Evolutionary conservation across 2,113 vertebrate genomes (phyloP), one percentile per base, ranked within the genome.

Genomic region (Pimephales promelas): DNA sequence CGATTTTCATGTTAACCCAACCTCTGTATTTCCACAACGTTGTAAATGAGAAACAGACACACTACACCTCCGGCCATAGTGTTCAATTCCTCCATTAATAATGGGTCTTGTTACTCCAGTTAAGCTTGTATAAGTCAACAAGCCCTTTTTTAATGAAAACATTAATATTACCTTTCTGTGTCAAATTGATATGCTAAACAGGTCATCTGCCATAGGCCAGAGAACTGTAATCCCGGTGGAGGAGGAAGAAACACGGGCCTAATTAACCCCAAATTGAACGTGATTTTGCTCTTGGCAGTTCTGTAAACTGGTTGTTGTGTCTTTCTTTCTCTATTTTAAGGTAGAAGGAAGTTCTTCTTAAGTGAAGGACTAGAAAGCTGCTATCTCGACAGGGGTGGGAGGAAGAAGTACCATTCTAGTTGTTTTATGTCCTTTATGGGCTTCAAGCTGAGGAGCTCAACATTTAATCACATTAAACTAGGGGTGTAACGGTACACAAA

Each of bases 91-190:
- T 61, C 22, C 11, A 56, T 75, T 36, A 76, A 34, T 56, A 34
- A 74, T 10, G 6, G 71, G 24, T 52, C 45, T 49, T 73, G 71
- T 28, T 73, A 73, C 24, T 34, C 4, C 28, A 22, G 10, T 22
- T 31, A 4, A 54, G 26, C 49, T 22, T 56, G 26, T 56, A 28
- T 14, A 54, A 20, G 49, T 77, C 57, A 77, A 77, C 22, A 77
- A 57, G 31, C 11, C 52, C 40, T 57, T 56, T 40, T 57, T 56
- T 36, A 24, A 28, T 40, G 74, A 13, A 13, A 10, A 40, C 52
- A 56, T 75, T 20, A n/a, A 56, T 56, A 76, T 76, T 56, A 57
- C 74, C 43, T n/a, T 13, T 56, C 73, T 40, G 74, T 56, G 52
- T 76, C 52, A n/a, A 56, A 20, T 22, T 14, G 28, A 54, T 31